Conservation (phyloP, 2,888 invertebrate genomes). For the Hirtodrosophila cameraria region DNA sequence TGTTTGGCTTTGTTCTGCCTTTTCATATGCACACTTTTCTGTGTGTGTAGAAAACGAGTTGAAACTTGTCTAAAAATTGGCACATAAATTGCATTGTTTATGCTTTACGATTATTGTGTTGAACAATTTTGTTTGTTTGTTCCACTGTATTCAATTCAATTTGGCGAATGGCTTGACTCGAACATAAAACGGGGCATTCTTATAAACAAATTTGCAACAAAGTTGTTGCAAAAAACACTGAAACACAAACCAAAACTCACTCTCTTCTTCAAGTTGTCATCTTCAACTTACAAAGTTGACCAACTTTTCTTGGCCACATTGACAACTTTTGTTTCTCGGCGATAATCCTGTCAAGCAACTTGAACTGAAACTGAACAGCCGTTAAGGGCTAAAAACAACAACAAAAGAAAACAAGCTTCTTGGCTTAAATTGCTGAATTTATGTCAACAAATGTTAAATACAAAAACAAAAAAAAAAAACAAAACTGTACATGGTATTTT, state of each 20-base stretch:
- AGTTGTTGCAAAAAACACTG: no score
- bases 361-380: no score
- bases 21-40: conserved; percentile 26
- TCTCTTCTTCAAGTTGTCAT: no score
- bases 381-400: no score
- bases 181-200: conserved; percentile 7
- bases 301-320: conserved; percentile 4
- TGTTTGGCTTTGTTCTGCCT: conserved; percentile 27
- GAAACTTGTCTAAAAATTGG: conserved; percentile 51
- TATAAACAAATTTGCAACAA: conserved; percentile 50
- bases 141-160: conserved; percentile 33
- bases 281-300: conserved; percentile 1
- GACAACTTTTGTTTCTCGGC: conserved; percentile 26
- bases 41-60: conserved; percentile 14
- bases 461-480: no score
- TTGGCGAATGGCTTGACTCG: background rate
- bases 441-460: no score
- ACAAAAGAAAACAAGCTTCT: no score
- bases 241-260: background rate
- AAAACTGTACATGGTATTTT: no score
- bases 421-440: no score
- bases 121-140: conserved; percentile 35
- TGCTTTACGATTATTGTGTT: conserved; percentile 50
- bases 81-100: conserved; percentile 72
- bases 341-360: background rate